Percentiles rank a stretch among this genome's conserved stretches.
Conservation (phyloP, 1,140 invertebrate species). For the Eulimnadia texana region DNA sequence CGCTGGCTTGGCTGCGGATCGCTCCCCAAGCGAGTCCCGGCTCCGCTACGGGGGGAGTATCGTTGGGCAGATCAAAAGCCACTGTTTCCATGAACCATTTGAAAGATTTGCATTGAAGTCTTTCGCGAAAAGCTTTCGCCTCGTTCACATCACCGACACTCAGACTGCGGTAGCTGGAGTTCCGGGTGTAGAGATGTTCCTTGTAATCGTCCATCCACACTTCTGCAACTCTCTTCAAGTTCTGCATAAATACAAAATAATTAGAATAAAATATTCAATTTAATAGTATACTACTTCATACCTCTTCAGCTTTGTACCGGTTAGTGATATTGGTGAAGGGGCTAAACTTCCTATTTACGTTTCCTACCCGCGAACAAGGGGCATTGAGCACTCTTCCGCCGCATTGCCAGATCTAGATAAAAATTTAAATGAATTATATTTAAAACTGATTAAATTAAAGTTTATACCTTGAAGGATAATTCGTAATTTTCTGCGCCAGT, state of each 20-base stretch:
- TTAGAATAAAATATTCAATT: not conserved
- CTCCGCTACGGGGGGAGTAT: slow-evolving; percentile 84
- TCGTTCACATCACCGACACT: slow-evolving; percentile 66
- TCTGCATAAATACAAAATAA: slow-evolving; percentile 25
- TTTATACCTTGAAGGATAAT: slow-evolving; percentile 45
- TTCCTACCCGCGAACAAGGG: slow-evolving; percentile 45
- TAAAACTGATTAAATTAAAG: not conserved
- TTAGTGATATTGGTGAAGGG: slow-evolving; percentile 67
- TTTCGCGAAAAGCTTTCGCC: slow-evolving; percentile 57
- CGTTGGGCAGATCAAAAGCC: slow-evolving; percentile 77
- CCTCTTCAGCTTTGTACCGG: slow-evolving; percentile 70
- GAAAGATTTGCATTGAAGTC: slow-evolving; percentile 76
- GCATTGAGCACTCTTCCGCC: slow-evolving; percentile 45
- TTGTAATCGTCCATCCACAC: slow-evolving; percentile 73
- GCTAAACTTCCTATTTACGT: slow-evolving; percentile 38
- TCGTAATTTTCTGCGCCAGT: slow-evolving; percentile 57
- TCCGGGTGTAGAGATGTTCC: slow-evolving; percentile 64
- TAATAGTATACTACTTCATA: slow-evolving; percentile 21
- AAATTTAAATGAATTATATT: slow-evolving; percentile 29
- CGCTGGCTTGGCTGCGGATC: slow-evolving; percentile 48
- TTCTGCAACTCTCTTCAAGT: slow-evolving; percentile 44
- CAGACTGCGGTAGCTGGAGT: slow-evolving; percentile 57
- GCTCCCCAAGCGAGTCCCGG: slow-evolving; percentile 70
- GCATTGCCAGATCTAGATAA: slow-evolving; percentile 47
- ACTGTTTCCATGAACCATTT: slow-evolving; percentile 91